Base-by-base conservation (phyloP, 2,797 vertebrate genomes). In the Nannoperca australis region DNA sequence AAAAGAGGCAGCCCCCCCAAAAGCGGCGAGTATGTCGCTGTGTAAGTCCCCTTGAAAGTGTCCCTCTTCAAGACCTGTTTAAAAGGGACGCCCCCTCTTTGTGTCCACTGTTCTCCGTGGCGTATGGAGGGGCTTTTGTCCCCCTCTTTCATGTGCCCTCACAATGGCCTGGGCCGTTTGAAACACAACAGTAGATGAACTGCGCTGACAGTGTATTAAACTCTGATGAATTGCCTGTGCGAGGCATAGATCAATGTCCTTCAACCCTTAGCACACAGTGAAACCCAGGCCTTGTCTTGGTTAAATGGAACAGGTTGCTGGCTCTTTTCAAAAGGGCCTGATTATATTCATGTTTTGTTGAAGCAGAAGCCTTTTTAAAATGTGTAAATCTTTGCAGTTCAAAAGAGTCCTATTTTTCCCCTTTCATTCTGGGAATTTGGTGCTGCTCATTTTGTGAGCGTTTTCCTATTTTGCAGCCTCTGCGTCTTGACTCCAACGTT, bases 201-300 rank as follows among this genome's bases (percentile, higher is more conserved):
- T 96, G 93, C 93, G 56, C 94, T 96, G 95, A 96, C 94, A 96
- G 95, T 96, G 95, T 95, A 96, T 96, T 96, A 96, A 96, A 94
- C 90, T 94, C 93, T 94, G 95, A 95, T 96, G 95, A 96, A 96
- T 94, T 93, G 94, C 91, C 94, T 91, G 93, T 94, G 94, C 92
- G 92, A 95, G 93, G 94, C 92, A 93, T 94, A 95, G 95, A 95
- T 95, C 94, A 95, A 91, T 95, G 95, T 95, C 94, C 94, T 94
- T 93, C 94, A 95, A 93, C 94, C 93, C 94, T 92, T 89, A 91
- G 92, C 94, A 92, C 92, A 92, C 88, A 93, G 85, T 72, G 79
- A 92, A 91, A 86, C 91, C 90, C 72, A 3, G 89, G 92, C 93
- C 93, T 94, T 92, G 93, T 94, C 92, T 93, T 79, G 85, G 90